phyloP scores from a whole-genome alignment of 1,140 invertebrate genomes.

The Drosophila saltans region DNA sequence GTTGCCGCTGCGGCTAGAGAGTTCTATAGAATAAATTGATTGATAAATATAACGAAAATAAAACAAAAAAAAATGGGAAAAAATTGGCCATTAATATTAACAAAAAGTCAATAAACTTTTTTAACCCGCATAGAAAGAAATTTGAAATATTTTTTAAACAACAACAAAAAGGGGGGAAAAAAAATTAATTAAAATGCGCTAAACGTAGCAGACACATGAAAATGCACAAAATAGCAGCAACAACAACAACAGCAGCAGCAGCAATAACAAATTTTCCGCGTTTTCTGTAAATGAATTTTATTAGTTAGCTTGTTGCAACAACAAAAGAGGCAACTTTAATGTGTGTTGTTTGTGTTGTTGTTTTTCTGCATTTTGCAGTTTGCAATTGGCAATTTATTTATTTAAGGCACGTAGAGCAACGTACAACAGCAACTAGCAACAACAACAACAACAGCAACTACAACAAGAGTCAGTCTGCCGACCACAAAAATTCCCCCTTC shows the following conservation, averaged over 20 bases:
- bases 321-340: constrained; percentile 28
- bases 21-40: constrained; percentile 42
- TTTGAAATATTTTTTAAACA: constrained; percentile 1
- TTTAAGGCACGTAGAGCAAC: constrained; percentile 65
- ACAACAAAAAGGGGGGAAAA: constrained; percentile 37
- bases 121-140: constrained; percentile 61
- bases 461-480: constrained; percentile 45
- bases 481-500: constrained; percentile 41
- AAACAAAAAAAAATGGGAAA: constrained; percentile 21
- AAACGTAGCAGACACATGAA: constrained; percentile 46
- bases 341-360: constrained; percentile 31
- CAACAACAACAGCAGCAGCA: constrained; percentile 1
- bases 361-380: constrained; percentile 25
- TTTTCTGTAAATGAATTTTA: constrained; percentile 65
- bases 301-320: constrained; percentile 23
- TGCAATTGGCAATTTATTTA: constrained; percentile 52
- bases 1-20: constrained; percentile 51
- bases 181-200: constrained; percentile 68
- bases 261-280: constrained; percentile 78
- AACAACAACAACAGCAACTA: constrained; percentile 27
- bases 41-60: constrained; percentile 16
- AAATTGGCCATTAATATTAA: constrained; percentile 15
- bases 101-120: constrained; percentile 75
- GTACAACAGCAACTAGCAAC: constrained; percentile 48
- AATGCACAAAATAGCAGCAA: constrained; percentile 43